phyloP scores from a whole-genome alignment of 1,140 invertebrate genomes.

The Atta colombica region DNA sequence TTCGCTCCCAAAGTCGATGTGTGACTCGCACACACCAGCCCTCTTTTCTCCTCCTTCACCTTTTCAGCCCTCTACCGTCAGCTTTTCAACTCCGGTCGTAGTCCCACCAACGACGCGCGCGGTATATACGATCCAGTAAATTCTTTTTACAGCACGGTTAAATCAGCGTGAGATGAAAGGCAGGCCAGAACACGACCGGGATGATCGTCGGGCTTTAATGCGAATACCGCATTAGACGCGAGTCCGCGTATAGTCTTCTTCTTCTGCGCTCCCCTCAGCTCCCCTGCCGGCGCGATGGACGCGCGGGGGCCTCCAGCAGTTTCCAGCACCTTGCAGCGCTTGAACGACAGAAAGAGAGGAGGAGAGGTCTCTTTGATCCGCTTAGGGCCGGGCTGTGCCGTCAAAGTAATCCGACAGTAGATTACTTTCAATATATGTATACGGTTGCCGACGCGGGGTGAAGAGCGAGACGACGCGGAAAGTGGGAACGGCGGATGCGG shows the following conservation, averaged over 20 bases:
- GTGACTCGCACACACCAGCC: slow-evolving; percentile 32
- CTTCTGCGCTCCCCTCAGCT: not conserved
- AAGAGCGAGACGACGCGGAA: not conserved
- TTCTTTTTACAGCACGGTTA: slow-evolving; percentile 75
- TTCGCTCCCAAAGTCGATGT: slow-evolving; percentile 65
- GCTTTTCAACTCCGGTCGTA: slow-evolving; percentile 49
- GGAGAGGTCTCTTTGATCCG: slow-evolving; percentile 73
- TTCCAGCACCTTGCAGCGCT: slow-evolving; percentile 30
- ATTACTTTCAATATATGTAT: slow-evolving; percentile 75
- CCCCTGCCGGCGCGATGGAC: not conserved
- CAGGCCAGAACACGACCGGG: slow-evolving; percentile 58
- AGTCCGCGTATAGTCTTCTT: slow-evolving; percentile 57
- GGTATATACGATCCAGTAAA: slow-evolving; percentile 71
- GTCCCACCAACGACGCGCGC: slow-evolving; percentile 53
- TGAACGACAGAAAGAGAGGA: slow-evolving; percentile 6
- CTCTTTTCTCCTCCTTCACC: not conserved
- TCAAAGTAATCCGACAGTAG: slow-evolving; percentile 79
- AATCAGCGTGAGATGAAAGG: slow-evolving; percentile 77
- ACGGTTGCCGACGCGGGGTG: slow-evolving; percentile 45
- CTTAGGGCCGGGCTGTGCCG: slow-evolving; percentile 69
- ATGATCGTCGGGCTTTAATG: slow-evolving; percentile 72
- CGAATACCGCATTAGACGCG: slow-evolving; percentile 72
- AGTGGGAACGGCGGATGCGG: not conserved
- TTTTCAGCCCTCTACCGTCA: not conserved
- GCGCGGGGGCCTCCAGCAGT: not conserved